These are phyloP conservation scores for Numenius arquata DNA, from an alignment of 2,113 vertebrate genomes.

Conservation along the genomic window DNA sequence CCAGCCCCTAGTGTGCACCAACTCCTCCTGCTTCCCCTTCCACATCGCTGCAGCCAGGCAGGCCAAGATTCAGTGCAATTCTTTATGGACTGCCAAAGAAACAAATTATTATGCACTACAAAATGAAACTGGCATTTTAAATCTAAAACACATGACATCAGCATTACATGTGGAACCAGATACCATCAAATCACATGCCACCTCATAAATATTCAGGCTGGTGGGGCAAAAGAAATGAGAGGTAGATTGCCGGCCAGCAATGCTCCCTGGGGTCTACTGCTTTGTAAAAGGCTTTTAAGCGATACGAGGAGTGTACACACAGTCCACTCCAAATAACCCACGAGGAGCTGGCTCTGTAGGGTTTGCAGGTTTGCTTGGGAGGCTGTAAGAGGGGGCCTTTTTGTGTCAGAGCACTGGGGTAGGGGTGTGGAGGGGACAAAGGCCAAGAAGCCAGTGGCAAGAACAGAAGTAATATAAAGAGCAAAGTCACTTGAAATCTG, in stretches of 20 bases:
- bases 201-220: conserved; percentile 67
- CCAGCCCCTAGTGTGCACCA: background rate
- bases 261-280: background rate
- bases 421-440: background rate
- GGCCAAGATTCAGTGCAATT: conserved; percentile 11
- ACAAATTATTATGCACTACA: conserved; percentile 64
- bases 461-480: background rate
- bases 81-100: conserved; percentile 65
- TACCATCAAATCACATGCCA: conserved; percentile 64
- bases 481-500: background rate
- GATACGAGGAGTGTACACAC: background rate
- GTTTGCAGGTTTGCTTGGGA: background rate
- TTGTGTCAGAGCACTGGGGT: background rate
- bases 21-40: background rate
- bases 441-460: background rate
- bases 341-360: background rate
- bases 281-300: conserved; percentile 11
- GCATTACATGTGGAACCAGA: conserved; percentile 65
- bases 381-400: background rate
- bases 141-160: conserved; percentile 74
- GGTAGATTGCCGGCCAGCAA: conserved; percentile 37
- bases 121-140: conserved; percentile 71
- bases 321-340: background rate
- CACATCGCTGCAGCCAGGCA: background rate
- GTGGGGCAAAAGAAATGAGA: conserved; percentile 56